These are phyloP conservation scores for Nesometra sesokonis DNA, from an alignment of 35 echinoderm and acorn worm genomes.

Conservation along the genomic window DNA sequence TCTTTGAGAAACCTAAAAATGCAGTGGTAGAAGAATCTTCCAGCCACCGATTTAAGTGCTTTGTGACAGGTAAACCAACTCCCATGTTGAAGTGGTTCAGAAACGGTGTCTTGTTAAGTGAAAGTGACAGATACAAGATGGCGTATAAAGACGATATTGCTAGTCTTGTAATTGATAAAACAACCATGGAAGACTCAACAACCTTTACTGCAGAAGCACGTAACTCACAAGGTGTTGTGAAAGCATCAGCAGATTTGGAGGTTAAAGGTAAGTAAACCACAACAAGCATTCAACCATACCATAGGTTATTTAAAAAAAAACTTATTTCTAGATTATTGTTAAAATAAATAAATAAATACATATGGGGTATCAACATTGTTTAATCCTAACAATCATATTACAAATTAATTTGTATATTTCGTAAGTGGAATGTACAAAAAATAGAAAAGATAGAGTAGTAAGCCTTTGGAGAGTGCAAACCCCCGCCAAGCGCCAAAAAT, in stretches of 20 bases:
- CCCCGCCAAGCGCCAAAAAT: too few relatives aligned
- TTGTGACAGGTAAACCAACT: slow-evolving; percentile 52
- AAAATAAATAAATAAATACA: too few relatives aligned
- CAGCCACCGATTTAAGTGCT: slow-evolving; percentile 26
- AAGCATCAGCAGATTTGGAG: neutral
- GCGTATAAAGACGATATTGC: neutral
- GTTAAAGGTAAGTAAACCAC: neutral
- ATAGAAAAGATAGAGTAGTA: too few relatives aligned
- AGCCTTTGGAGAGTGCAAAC: too few relatives aligned
- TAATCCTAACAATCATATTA: too few relatives aligned
- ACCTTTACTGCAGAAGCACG: neutral
- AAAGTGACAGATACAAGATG: neutral
- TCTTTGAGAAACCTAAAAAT: slow-evolving; percentile 2
- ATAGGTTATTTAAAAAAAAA: too few relatives aligned
- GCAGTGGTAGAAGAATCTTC: neutral
- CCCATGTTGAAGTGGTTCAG: slow-evolving; percentile 77
- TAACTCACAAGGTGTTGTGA: neutral
- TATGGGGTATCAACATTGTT: too few relatives aligned
- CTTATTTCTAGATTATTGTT: too few relatives aligned
- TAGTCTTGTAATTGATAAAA: neutral
- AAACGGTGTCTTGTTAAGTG: slow-evolving; percentile 16
- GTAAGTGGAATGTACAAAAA: too few relatives aligned
- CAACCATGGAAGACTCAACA: neutral
- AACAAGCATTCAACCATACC: too few relatives aligned
- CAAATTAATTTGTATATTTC: too few relatives aligned